A percentile compares a stretch with the other conserved stretches of the same genome.
Conservation (phyloP, 2,113 vertebrate genomes). For the Rhagologus leucostigma region DNA sequence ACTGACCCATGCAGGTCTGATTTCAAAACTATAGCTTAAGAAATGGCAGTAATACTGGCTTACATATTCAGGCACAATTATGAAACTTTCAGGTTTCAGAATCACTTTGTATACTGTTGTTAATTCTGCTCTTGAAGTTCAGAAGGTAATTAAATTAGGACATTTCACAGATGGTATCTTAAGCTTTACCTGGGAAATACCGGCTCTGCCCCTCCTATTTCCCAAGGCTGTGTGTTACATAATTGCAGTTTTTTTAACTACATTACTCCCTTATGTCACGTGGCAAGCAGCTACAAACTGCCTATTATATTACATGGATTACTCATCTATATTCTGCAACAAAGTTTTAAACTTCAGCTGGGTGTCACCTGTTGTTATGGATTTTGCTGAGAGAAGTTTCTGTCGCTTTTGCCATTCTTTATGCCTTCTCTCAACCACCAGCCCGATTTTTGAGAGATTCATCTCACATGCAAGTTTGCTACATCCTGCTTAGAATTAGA, state of each 20-base stretch:
- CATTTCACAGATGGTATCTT: background rate
- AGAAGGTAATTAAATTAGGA: slow-evolving; percentile 10
- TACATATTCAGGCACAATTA: background rate
- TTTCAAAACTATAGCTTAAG: slow-evolving; percentile 2
- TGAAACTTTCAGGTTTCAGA: slow-evolving; percentile 42
- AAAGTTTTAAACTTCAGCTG: background rate
- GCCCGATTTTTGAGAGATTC: background rate
- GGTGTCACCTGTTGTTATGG: background rate
- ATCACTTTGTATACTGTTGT: background rate
- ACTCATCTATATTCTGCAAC: slow-evolving; percentile 1
- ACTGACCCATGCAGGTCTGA: background rate
- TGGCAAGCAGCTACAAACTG: background rate
- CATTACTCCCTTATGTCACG: background rate
- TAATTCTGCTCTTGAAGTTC: slow-evolving; percentile 28
- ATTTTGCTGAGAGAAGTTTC: background rate
- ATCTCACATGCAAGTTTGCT: background rate
- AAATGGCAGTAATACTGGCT: background rate
- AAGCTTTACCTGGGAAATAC: slow-evolving; percentile 26
- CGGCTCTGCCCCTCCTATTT: slow-evolving; percentile 37
- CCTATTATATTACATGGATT: background rate
- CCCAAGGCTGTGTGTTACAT: slow-evolving; percentile 16
- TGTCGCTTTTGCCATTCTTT: background rate
- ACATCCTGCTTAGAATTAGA: background rate
- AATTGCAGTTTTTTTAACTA: background rate
- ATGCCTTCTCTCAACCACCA: background rate